Evolutionary conservation across 92 coral and sea anemone species (phyloP).

Genomic region (Siderastrea radians): DNA sequence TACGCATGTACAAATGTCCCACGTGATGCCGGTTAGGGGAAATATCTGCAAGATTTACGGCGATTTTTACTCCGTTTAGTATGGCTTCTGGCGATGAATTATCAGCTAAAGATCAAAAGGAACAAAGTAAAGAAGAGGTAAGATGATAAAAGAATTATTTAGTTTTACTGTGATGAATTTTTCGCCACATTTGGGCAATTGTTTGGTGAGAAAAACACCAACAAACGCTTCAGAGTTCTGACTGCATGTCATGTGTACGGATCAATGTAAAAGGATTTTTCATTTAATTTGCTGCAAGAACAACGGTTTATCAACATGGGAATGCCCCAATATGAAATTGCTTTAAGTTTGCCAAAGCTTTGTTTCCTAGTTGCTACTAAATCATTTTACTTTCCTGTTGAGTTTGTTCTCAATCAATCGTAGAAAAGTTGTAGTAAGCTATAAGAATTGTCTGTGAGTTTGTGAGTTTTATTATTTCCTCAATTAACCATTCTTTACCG

Average conservation of each 20-base stretch:
- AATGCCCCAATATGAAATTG: background rate
- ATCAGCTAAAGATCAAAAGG: constrained; percentile 90
- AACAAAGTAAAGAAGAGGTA: constrained; percentile 89
- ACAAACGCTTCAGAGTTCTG: background rate
- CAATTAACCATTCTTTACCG: background rate
- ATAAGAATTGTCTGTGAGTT: background rate
- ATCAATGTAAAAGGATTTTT: background rate
- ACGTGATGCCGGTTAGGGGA: constrained; percentile 94
- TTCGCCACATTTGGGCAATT: background rate
- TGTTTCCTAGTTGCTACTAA: background rate
- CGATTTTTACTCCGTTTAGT: constrained; percentile 58
- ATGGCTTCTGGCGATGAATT: constrained; percentile 99
- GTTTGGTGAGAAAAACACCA: background rate
- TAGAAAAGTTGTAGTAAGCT: background rate
- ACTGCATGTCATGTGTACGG: constrained; percentile 19
- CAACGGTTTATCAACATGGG: background rate
- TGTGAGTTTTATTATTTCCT: background rate
- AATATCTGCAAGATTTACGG: constrained; percentile 42
- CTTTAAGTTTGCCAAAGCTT: background rate
- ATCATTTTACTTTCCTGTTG: background rate
- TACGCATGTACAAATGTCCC: constrained; percentile 91
- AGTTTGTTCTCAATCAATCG: background rate
- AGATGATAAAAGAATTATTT: constrained; percentile 11
- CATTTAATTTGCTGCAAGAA: background rate
- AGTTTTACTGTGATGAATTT: constrained; percentile 18